Conservation (phyloP, 1,140 invertebrate genomes). For the Drosophila watanabei region DNA sequence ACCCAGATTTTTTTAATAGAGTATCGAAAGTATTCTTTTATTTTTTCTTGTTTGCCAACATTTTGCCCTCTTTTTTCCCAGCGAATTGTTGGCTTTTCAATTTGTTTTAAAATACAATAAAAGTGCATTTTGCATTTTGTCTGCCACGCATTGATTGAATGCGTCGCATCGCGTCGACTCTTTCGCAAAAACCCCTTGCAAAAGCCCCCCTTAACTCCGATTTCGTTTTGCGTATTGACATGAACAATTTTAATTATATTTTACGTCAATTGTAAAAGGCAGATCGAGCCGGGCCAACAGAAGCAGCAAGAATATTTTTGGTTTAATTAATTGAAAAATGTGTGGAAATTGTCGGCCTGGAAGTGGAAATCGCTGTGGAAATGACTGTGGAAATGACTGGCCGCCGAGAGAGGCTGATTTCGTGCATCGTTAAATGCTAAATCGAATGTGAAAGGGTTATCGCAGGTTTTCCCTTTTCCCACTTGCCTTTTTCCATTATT, state of each 20-base stretch:
- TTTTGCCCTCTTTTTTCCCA: slow-evolving; percentile 39
- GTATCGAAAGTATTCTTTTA: slow-evolving; percentile 29
- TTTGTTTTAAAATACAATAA: slow-evolving; percentile 84
- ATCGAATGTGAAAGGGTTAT: slow-evolving; percentile 58
- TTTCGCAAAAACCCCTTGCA: slow-evolving; percentile 3
- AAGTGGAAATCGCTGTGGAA: slow-evolving; percentile 41
- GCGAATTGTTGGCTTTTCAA: slow-evolving; percentile 71
- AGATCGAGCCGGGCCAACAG: slow-evolving; percentile 48
- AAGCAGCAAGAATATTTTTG: slow-evolving; percentile 71
- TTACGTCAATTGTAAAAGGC: slow-evolving; percentile 80
- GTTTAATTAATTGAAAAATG: slow-evolving; percentile 82
- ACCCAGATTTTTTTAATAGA: slow-evolving; percentile 8
- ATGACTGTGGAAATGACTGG: slow-evolving; percentile 51
- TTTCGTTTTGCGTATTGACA: slow-evolving; percentile 62
- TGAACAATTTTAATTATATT: slow-evolving; percentile 81
- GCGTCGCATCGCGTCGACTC: slow-evolving; percentile 53
- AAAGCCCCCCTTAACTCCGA: slow-evolving; percentile 14
- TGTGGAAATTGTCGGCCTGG: slow-evolving; percentile 41
- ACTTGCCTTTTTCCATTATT: slow-evolving; percentile 2
- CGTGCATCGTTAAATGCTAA: slow-evolving; percentile 54
- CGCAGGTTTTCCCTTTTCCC: slow-evolving; percentile 41
- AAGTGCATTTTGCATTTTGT: slow-evolving; percentile 80
- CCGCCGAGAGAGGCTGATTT: slow-evolving; percentile 32
- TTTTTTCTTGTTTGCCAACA: slow-evolving; percentile 12
- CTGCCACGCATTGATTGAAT: slow-evolving; percentile 81